Evolutionary conservation across 2,888 invertebrate genomes (phyloP).

Genomic region (Chrysopilus asiliformis): DNA sequence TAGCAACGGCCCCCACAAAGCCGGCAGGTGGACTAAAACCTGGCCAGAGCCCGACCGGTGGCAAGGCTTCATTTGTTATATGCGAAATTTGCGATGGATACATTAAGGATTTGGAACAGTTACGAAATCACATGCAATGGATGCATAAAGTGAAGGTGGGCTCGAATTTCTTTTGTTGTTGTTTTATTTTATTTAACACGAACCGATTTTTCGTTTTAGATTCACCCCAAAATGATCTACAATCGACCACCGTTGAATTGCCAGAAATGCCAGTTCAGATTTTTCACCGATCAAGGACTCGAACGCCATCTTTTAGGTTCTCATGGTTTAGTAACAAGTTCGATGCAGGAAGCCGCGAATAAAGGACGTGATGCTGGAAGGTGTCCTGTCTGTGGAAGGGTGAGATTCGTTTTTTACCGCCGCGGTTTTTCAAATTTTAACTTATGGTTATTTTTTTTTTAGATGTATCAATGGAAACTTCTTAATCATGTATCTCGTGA

Average conservation of each 20-base stretch:
- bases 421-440: background rate
- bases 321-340: constrained; percentile 88
- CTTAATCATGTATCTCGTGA: constrained; percentile 84
- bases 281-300: constrained; percentile 94
- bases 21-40: constrained; percentile 41
- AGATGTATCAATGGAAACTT: constrained; percentile 90
- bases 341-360: constrained; percentile 92
- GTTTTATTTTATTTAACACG: background rate
- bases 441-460: constrained; percentile 20
- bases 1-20: constrained; percentile 62
- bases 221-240: constrained; percentile 92
- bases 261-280: constrained; percentile 90
- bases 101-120: constrained; percentile 86
- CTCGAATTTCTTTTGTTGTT: background rate
- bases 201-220: constrained; percentile 31
- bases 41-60: constrained; percentile 33
- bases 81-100: constrained; percentile 97
- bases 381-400: constrained; percentile 90
- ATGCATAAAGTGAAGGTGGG: constrained; percentile 80
- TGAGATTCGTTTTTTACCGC: constrained; percentile 35
- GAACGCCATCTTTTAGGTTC: constrained; percentile 89
- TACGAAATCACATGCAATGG: constrained; percentile 95
- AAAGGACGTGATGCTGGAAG: constrained; percentile 88
- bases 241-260: constrained; percentile 89
- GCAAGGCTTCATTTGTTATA: constrained; percentile 76